phyloP scores from a whole-genome alignment of 2,113 vertebrate species.

The Tragulus kanchil region DNA sequence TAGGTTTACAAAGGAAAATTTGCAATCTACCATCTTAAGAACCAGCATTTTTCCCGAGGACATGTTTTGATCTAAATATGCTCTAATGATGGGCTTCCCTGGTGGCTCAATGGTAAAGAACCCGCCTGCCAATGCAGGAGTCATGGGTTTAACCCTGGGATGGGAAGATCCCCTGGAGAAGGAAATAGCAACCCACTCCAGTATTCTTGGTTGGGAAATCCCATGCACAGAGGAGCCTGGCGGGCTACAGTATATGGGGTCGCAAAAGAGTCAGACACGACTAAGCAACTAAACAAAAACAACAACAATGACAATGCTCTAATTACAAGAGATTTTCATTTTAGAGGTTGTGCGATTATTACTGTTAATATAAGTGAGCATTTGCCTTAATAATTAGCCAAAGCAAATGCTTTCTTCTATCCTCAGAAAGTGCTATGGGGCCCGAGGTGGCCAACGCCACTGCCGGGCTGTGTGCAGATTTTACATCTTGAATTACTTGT shows the following conservation, averaged over 20 bases:
- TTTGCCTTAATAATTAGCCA: conserved; percentile 66
- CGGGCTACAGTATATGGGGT: neutral
- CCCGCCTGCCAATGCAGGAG: neutral
- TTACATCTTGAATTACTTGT: conserved; percentile 70
- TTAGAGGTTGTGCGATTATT: conserved; percentile 27
- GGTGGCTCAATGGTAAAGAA: neutral
- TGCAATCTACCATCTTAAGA: neutral
- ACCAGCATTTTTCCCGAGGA: neutral
- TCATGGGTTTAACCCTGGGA: neutral
- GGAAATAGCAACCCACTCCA: neutral
- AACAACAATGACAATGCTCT: neutral
- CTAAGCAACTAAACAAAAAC: neutral
- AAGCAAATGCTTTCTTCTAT: conserved; percentile 42
- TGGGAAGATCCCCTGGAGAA: neutral
- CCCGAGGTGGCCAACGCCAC: neutral
- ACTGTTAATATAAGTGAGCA: conserved; percentile 46
- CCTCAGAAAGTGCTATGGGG: neutral
- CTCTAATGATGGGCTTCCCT: neutral
- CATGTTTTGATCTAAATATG: conserved; percentile 32
- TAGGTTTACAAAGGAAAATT: neutral
- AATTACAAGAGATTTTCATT: conserved; percentile 1
- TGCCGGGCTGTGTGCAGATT: conserved; percentile 17
- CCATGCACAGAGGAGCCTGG: neutral
- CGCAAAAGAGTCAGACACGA: neutral
- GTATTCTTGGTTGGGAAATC: neutral